These are phyloP conservation scores for Cryptoprocta ferox DNA, from an alignment of 2,797 vertebrate genomes.

Conservation along the genomic window DNA sequence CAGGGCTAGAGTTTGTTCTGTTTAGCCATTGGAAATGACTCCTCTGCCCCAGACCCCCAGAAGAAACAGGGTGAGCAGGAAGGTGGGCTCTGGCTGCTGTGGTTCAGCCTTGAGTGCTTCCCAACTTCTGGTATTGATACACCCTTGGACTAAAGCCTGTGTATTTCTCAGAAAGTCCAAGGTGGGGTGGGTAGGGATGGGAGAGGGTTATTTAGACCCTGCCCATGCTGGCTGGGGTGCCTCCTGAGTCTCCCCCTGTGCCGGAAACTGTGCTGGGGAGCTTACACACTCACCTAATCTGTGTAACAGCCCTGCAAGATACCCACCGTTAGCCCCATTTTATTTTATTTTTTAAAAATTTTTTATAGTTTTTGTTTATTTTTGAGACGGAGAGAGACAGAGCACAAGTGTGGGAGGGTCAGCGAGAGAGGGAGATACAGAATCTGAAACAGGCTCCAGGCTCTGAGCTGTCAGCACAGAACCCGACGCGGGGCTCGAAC, in stretches of 20 bases:
- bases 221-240: accelerated
- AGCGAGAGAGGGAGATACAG: too few species aligned
- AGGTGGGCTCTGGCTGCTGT: neutral
- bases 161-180: neutral
- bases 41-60: neutral
- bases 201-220: neutral
- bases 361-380: too few species aligned
- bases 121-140: neutral
- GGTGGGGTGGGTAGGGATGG: accelerated
- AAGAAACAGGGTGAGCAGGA: neutral
- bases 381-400: too few species aligned
- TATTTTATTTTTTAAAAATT: too few species aligned
- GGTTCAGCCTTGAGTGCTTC: neutral
- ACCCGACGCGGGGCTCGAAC: too few species aligned
- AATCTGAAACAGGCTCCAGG: too few species aligned
- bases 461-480: too few species aligned
- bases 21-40: neutral
- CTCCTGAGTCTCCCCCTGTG: too few species aligned
- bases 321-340: too few species aligned
- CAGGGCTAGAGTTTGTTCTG: neutral
- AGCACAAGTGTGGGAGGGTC: too few species aligned
- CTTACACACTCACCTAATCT: neutral
- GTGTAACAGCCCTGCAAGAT: neutral
- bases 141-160: neutral
- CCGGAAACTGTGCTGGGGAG: neutral